Conservation (phyloP, 2,113 vertebrate genomes). For the Daboia siamensis region DNA sequence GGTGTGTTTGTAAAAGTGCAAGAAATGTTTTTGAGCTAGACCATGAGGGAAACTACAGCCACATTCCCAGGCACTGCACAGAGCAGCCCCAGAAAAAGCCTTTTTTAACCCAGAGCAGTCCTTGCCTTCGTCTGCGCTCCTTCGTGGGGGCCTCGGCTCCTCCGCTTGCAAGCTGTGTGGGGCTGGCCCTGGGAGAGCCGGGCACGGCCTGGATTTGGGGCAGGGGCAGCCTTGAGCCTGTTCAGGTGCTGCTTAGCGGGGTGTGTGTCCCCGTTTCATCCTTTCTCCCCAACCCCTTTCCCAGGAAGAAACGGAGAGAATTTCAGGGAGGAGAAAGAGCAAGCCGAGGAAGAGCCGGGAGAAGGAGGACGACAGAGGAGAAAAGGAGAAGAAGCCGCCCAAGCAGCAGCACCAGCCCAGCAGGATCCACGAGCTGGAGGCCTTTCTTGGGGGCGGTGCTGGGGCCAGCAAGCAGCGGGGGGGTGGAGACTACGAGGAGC, state of each 20-base stretch:
- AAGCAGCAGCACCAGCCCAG: conserved; percentile 43
- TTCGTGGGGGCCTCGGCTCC: not conserved
- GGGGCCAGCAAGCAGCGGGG: conserved; percentile 64
- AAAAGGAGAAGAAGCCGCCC: conserved; percentile 75
- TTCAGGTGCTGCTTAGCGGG: not conserved
- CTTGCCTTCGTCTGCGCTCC: not conserved
- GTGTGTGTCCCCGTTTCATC: not conserved
- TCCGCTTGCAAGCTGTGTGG: not conserved
- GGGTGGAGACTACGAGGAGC: conserved; percentile 92
- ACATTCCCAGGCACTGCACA: not conserved
- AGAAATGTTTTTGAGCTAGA: not conserved
- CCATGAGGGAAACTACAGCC: not conserved
- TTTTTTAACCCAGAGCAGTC: not conserved
- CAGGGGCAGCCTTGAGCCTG: not conserved
- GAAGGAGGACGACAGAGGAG: conserved; percentile 77
- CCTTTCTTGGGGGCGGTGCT: conserved; percentile 81
- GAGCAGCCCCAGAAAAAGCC: not conserved
- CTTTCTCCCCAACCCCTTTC: not conserved
- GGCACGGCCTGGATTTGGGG: too few species aligned
- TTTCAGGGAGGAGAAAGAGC: conserved; percentile 80
- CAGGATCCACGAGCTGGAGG: conserved; percentile 85
- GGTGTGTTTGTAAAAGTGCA: not conserved
- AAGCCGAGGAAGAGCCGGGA: conserved; percentile 84
- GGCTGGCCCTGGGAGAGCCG: not conserved
- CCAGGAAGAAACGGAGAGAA: conserved; percentile 79